These are phyloP conservation scores for Mixornis gularis DNA, from an alignment of 2,113 vertebrate species.

Conservation along the genomic window DNA sequence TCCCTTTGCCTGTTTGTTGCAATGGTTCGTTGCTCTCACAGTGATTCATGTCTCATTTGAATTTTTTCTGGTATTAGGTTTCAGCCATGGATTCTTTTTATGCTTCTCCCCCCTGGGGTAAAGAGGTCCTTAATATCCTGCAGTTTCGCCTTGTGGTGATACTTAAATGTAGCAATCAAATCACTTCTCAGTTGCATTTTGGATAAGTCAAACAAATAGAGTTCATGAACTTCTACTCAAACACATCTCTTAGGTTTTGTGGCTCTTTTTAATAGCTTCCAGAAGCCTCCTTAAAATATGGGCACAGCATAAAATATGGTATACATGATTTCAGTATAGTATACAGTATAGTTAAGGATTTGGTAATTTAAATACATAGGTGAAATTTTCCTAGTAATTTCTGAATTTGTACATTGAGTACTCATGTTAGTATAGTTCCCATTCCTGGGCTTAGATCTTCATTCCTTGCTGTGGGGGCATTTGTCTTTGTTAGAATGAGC, in stretches of 20 bases:
- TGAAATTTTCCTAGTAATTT: not conserved
- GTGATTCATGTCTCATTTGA: not conserved
- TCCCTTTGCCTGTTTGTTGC: not conserved
- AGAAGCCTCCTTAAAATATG: not conserved
- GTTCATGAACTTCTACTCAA: not conserved
- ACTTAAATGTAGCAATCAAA: not conserved
- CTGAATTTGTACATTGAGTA: not conserved
- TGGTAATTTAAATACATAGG: not conserved
- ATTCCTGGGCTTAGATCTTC: not conserved
- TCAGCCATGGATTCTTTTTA: not conserved
- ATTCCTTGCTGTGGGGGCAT: not conserved
- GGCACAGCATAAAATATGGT: not conserved
- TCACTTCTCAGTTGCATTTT: not conserved
- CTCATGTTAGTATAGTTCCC: not conserved
- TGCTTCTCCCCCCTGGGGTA: not conserved
- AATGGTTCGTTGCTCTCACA: rapidly evolving
- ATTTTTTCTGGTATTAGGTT: not conserved
- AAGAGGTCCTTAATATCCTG: not conserved
- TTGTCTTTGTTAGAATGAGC: not conserved
- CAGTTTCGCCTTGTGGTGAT: not conserved
- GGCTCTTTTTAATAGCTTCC: not conserved
- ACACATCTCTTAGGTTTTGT: not conserved
- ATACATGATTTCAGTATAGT: not conserved
- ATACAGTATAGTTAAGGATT: not conserved
- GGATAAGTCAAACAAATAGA: not conserved